Evolutionary conservation across 1,140 invertebrate species (phyloP), one percentile per base, ranked within the genome.

Genomic region (Lasaia peninsularis): DNA sequence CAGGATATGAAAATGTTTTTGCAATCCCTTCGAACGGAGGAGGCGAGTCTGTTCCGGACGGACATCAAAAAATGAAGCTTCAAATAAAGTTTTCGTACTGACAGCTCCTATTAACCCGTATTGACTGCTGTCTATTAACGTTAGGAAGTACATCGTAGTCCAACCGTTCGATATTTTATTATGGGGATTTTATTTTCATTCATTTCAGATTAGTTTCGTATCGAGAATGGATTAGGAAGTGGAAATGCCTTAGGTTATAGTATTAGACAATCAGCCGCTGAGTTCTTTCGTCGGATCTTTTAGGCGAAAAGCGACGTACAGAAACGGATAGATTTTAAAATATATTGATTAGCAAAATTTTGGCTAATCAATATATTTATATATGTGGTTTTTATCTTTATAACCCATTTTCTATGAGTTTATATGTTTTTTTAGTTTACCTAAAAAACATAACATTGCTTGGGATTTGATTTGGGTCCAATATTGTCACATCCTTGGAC

Each of bases 51-150:
- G 51, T 34, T 40, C 0, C 18, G 20, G 52, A 21, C 33, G 16
- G 52, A 53, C 18, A 35, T 35, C 34, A 53, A 53, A 53, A n/a
- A 52, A 32, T 37, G 20, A 20, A 37, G 18, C 52, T 53, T 35
- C 18, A 18, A 18, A 37, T 21, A 37, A 33, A 53, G 52, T 53
- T 53, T 53, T 53, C 33, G 34, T 37, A n/a, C 11, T 53, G 52
- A 53, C 52, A 53, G 52, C 10, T 14, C 50, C 35, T 35, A 35
- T 53, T 35, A 37, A 33, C 28, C 34, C 33, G 52, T 37, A 40
- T 35, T 37, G 52, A 24, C 52, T 35, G 34, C 52, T 53, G 34
- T 53, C 52, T 37, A 53, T 53, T 53, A 53, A 37, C 11, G 52
- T 53, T 53, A 53, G 52, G 37, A 53, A 53, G 14, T 32, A 12